phyloP scores from a whole-genome alignment of 2,797 vertebrate genomes.

The Limosa lapponica region DNA sequence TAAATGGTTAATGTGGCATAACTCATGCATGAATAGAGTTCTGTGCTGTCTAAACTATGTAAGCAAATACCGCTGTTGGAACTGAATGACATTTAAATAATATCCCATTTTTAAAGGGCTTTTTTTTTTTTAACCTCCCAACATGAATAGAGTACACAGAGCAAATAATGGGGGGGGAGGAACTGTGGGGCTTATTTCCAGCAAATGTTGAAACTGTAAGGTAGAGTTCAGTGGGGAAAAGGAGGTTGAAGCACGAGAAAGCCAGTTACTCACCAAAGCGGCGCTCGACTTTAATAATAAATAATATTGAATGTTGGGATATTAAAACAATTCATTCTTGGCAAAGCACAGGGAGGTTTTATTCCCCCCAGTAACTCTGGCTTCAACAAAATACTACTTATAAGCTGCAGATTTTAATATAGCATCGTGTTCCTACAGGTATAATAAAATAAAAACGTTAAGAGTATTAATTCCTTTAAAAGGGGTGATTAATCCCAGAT shows the following conservation, averaged over 20 bases:
- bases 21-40: conserved; percentile 34
- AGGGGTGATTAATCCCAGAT: conserved; percentile 81
- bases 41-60: conserved; percentile 28
- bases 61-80: conserved; percentile 42
- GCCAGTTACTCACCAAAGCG: conserved; percentile 70
- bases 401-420: conserved; percentile 80
- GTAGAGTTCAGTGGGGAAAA: conserved; percentile 54
- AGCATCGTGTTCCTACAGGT: conserved; percentile 80
- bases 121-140: background rate
- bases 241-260: conserved; percentile 66
- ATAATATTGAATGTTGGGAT: conserved; percentile 83
- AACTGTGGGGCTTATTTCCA: background rate
- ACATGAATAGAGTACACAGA: background rate
- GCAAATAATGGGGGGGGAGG: background rate
- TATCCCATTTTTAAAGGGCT: background rate
- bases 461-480: conserved; percentile 83
- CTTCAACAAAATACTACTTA: conserved; percentile 76
- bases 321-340: conserved; percentile 86
- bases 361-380: conserved; percentile 73
- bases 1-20: conserved; percentile 65
- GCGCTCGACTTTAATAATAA: conserved; percentile 80
- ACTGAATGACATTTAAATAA: conserved; percentile 51
- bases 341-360: conserved; percentile 74
- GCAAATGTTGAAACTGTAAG: background rate
- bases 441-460: conserved; percentile 81